Evolutionary conservation across 35 echinoderm and acorn worm species (phyloP), one percentile per base, ranked within the genome.

Genomic region (Heliocidaris erythrogramma): DNA sequence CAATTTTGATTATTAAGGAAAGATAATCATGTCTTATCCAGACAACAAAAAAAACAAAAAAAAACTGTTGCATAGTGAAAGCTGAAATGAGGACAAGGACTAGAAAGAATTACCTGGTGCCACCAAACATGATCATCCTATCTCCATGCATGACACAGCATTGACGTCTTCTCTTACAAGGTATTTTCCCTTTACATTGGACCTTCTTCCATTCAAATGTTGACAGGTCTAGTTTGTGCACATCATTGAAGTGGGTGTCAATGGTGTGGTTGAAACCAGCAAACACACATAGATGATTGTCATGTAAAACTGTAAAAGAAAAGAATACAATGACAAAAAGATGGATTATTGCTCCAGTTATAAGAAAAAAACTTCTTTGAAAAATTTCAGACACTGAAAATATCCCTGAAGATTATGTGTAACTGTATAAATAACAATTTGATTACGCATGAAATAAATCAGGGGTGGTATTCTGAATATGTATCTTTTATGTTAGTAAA

Each of bases 211-310:
- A 99, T 88, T 97, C 97, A 49, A 97, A 94, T 9, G 93, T 93
- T 85, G 90, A 86, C n/a, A 96, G 94, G 95, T 99, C 96, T 49
- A 99, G 93, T 60, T 95, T 96, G 95, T 99, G 90, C 2, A 99
- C 48, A 47, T 97, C 97, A 71, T 99, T 96, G 94, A 96, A 99
- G 88, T 99, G 98, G 49, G 92, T 95, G 90, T 94, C 85, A 78
- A 92, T 93, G n/a, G 97, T 56, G 59, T 96, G 48, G 94, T 99
- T 99, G 96, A 96, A 99, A 35, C 98, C 98, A 59, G 97, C 98
- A 95, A 97, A 99, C 31, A 99, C 96, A 48, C 94, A 97, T 93
- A 97, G 48, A 86, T 95, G 92, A 24, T 88, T 96, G 59, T 95
- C 94, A 50, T 96, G 91, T 27, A 99, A 49, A 92, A 99, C 98